Base-by-base conservation (phyloP, 2,888 invertebrate genomes). In the Rapana venosa region DNA sequence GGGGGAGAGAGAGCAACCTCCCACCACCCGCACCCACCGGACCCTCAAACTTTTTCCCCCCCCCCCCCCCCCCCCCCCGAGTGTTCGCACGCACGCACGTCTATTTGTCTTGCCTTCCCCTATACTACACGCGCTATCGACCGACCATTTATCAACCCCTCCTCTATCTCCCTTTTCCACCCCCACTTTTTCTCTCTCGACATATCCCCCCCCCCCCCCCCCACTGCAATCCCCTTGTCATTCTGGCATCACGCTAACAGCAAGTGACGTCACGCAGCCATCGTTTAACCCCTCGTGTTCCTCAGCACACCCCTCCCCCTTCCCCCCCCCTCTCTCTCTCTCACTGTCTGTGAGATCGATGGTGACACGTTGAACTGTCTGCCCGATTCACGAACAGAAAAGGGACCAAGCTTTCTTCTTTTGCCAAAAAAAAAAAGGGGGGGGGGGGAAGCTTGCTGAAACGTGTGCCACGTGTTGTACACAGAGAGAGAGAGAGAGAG, bases 61-160 rank as follows among this genome's bases (percentile, higher is more conserved):
- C n/a, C n/a, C n/a, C n/a, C n/a, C n/a, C n/a, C n/a, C n/a, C n/a
- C n/a, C n/a, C n/a, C n/a, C 8, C 77, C 77, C 35, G 36, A 81
- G 74, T 87, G 81, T 79, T 87, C 77, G 90, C 92, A n/a, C n/a
- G n/a, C n/a, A 92, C 92, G 92, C 89, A 91, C 88, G 88, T 91
- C 90, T 91, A 92, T 91, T 92, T 92, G 91, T 91, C 91, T 90
- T 90, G 90, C 89, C 90, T 91, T 91, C 91, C 89, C n/a, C n/a
- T n/a, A n/a, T n/a, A n/a, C n/a, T n/a, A n/a, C 88, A 84, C 66
- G 83, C 90, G 77, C 83, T 79, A 90, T 91, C 91, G 91, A 92
- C 90, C 90, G 88, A 74, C 87, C 89, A 90, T 90, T 91, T 92
- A 89, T 86, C 91, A 90, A 90, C 47, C 61, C 87, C 79, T 26